phyloP scores from a whole-genome alignment of 2,888 invertebrate species.

The Eupithecia dodoneata region DNA sequence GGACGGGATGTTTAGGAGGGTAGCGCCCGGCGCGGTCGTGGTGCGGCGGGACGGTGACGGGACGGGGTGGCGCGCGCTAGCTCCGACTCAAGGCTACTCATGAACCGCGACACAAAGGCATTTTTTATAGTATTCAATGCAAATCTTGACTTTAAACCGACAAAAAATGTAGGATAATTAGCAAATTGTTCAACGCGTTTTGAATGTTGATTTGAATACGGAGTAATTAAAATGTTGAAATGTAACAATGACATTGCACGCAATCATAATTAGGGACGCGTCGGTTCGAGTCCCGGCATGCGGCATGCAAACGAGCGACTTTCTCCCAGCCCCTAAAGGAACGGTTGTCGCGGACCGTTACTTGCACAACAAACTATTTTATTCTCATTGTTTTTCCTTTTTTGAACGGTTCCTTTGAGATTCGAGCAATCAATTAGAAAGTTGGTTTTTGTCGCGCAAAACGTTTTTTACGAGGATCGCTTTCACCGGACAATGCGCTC shows the following conservation, averaged over 20 bases:
- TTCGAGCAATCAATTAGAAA: conserved; percentile 75
- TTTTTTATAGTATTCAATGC: conserved; percentile 18
- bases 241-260: conserved; percentile 43
- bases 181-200: conserved; percentile 38
- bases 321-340: background rate
- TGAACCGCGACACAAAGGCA: background rate
- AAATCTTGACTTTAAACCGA: conserved; percentile 19
- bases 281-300: conserved; percentile 24
- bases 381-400: conserved; percentile 60
- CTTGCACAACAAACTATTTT: conserved; percentile 55
- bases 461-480: conserved; percentile 57
- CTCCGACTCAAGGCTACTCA: background rate
- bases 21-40: background rate
- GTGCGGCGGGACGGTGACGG: background rate
- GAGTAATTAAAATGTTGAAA: conserved; percentile 38
- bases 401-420: conserved; percentile 55
- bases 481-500: conserved; percentile 63
- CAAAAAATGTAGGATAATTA: conserved; percentile 41
- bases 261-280: conserved; percentile 37
- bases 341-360: conserved; percentile 28
- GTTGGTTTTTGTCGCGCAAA: conserved; percentile 54
- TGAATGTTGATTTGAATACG: conserved; percentile 38
- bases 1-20: conserved; percentile 1
- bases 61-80: background rate
- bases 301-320: background rate